Evolutionary conservation across 2,113 vertebrate species (phyloP), one percentile per base, ranked within the genome.

Genomic region (Sinocyclocheilus grahami): DNA sequence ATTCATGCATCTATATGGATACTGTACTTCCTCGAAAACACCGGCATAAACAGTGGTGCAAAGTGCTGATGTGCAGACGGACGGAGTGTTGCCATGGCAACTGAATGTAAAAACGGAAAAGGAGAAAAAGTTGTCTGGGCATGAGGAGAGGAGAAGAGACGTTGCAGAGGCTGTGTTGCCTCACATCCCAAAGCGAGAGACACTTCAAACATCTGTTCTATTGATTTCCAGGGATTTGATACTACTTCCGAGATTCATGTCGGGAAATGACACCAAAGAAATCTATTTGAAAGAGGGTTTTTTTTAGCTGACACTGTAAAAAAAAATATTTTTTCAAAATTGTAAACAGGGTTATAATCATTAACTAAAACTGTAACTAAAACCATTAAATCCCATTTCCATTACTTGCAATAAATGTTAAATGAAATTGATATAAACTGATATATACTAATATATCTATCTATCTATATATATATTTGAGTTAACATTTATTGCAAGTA

Each of bases 81-180:
- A 84, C 14, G 33, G 58, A 48, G 14, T 84, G 92, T 95, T 94
- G 90, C 93, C 92, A 95, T 94, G 87, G 93, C 88, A 94, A 95
- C 94, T 92, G 42, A 37, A 5, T 51, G 16, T 33, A 33, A 69
- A 82, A 55, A 33, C 89, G 75, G 89, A 24, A 14, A 88, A 79
- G 80, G 74, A 78, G 22, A 89, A 87, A 84, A 86, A 81, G 90
- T 88, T 88, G 90, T 42, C 62, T 86, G 82, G 90, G 91, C 91
- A 85, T n/a, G 16, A 88, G 89, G 87, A 87, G 58, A 87, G 86
- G 88, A n/a, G 12, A 87, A 89, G 87, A 86, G 53, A 87, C 86
- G 89, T 78, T 90, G 90, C 81, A 89, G 90, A 91, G 85, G 88
- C 85, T 87, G 46, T 33, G 30, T 85, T 33, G 10, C 78, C 69